These are phyloP conservation scores for Lycocorax pyrrhopterus DNA, from an alignment of 2,113 vertebrate genomes.

Conservation along the genomic window DNA sequence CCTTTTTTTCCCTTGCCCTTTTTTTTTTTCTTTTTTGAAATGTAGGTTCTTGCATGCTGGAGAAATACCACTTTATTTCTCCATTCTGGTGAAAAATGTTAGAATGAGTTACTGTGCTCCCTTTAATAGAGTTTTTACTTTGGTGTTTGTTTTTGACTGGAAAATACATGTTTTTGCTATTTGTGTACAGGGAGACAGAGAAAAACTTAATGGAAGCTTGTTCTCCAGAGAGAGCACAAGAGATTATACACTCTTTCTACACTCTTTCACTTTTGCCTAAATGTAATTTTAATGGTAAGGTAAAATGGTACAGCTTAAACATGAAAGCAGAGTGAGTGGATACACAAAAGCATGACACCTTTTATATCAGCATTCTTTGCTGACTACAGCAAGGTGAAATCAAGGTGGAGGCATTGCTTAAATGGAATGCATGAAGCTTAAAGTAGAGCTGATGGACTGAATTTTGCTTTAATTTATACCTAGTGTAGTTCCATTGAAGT, in stretches of 20 bases:
- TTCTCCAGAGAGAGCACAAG: neutral
- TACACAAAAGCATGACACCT: neutral
- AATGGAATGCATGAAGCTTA: slow-evolving; percentile 4
- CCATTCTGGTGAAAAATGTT: neutral
- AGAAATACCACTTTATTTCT: slow-evolving; percentile 14
- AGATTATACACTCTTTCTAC: neutral
- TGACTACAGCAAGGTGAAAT: slow-evolving; percentile 58
- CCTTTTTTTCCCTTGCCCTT: neutral
- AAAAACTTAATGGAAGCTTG: slow-evolving; percentile 13
- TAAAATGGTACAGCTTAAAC: slow-evolving; percentile 25
- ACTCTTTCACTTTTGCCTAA: slow-evolving; percentile 4
- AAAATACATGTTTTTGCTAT: slow-evolving; percentile 7
- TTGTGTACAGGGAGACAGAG: neutral
- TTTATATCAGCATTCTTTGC: slow-evolving; percentile 23
- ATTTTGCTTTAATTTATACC: slow-evolving; percentile 55
- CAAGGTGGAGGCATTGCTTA: slow-evolving; percentile 47
- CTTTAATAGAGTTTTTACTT: slow-evolving; percentile 5
- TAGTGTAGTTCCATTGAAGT: slow-evolving; percentile 41
- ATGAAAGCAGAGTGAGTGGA: slow-evolving; percentile 5
- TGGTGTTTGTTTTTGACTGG: neutral
- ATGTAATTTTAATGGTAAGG: slow-evolving; percentile 23
- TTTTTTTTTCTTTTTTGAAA: neutral
- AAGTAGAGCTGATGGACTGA: slow-evolving; percentile 45
- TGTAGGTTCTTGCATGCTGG: neutral
- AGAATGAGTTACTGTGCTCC: neutral